phyloP scores from a whole-genome alignment of 2,797 vertebrate genomes.

The Neomorphus geoffroyi region DNA sequence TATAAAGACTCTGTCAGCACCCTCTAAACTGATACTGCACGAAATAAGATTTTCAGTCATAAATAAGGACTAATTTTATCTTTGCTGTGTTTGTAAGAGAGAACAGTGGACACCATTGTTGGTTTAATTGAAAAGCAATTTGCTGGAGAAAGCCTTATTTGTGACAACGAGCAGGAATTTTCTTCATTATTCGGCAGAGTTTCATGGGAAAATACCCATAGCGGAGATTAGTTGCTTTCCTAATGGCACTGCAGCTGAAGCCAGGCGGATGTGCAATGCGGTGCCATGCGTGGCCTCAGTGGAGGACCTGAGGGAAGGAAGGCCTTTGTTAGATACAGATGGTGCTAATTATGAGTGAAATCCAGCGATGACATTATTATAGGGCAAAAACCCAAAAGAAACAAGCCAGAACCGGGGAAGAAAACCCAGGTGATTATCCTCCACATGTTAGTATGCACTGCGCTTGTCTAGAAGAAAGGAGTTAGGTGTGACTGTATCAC shows the following conservation, averaged over 20 bases:
- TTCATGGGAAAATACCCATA: background rate
- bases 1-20: background rate
- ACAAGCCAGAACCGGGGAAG: background rate
- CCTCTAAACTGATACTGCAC: background rate
- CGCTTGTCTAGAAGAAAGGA: background rate
- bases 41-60: background rate
- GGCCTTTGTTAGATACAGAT: background rate
- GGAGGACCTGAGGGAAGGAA: background rate
- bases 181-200: background rate
- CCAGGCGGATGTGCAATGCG: background rate
- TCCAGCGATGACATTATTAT: background rate
- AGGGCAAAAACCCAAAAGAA: background rate
- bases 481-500: background rate
- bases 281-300: background rate
- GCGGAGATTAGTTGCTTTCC: background rate
- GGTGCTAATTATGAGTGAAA: background rate
- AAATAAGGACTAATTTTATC: background rate
- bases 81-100: background rate
- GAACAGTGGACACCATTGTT: background rate
- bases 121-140: background rate
- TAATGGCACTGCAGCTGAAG: background rate
- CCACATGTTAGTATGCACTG: background rate
- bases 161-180: background rate
- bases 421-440: background rate
- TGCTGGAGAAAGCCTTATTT: background rate